Conservation (phyloP, 2,113 vertebrate genomes). For the Sinocyclocheilus anshuiensis region DNA sequence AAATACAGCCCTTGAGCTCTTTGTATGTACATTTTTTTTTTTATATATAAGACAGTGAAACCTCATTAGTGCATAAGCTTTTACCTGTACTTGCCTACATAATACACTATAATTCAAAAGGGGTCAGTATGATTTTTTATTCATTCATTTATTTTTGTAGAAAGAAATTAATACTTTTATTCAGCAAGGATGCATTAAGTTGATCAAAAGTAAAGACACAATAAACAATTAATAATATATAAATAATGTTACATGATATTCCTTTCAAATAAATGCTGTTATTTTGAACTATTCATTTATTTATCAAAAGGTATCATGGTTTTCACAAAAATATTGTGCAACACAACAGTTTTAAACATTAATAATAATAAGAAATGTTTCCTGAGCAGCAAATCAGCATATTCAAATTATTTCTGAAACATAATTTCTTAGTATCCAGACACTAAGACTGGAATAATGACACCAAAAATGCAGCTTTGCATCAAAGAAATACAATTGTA, state of each 20-base stretch:
- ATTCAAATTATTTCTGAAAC: not conserved
- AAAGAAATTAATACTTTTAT: not conserved
- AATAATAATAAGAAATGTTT: not conserved
- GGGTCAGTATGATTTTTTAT: too few relatives aligned
- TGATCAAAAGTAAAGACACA: not conserved
- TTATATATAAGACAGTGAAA: not conserved
- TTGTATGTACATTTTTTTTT: not conserved
- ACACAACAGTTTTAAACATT: not conserved
- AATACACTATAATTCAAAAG: not conserved
- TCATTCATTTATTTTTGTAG: not conserved
- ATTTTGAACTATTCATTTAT: not conserved
- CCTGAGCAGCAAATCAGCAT: not conserved
- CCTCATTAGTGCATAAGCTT: not conserved
- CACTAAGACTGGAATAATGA: not conserved
- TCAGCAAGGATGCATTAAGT: not conserved
- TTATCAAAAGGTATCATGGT: not conserved
- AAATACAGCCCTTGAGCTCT: not conserved
- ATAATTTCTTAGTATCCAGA: too few relatives aligned
- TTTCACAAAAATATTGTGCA: not conserved
- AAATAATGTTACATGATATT: not conserved
- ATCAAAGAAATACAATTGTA: too few relatives aligned
- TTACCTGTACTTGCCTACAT: not conserved
- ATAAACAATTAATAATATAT: too few relatives aligned
- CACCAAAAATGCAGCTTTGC: too few relatives aligned
- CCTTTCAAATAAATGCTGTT: not conserved